Percentiles rank a stretch among this genome's conserved stretches.
Conservation (phyloP, 2,797 vertebrate species). For the Paguma larvata region DNA sequence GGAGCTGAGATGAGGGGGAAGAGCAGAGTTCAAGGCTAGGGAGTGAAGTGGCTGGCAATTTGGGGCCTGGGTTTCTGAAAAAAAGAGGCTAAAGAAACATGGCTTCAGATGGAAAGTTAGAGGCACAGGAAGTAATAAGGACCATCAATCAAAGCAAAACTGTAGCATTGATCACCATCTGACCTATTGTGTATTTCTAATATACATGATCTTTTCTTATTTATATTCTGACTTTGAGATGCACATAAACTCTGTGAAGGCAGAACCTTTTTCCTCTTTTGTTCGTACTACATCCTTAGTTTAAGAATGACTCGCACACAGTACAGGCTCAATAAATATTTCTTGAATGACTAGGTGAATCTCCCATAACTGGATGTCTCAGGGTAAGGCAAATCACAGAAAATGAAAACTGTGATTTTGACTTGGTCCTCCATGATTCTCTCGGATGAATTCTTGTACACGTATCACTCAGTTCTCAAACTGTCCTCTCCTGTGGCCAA, state of each 20-base stretch:
- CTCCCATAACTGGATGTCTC: not conserved
- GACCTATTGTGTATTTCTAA: not conserved
- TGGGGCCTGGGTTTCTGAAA: not conserved
- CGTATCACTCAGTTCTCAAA: not conserved
- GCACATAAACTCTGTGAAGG: not conserved
- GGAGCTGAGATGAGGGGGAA: not conserved
- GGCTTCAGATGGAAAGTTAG: not conserved
- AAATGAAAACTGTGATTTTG: not conserved
- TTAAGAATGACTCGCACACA: not conserved
- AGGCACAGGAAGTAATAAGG: not conserved
- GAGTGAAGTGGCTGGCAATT: not conserved
- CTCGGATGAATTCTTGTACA: not conserved
- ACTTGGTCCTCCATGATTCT: not conserved
- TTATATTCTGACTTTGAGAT: not conserved
- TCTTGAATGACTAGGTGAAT: not conserved
- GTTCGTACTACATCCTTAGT: not conserved
- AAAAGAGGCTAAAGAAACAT: not conserved
- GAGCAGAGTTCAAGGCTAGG: not conserved
- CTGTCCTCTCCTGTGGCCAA: not conserved
- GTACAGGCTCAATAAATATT: not conserved
- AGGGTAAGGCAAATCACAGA: not conserved
- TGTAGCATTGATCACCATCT: not conserved
- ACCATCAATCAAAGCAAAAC: slow-evolving; percentile 20
- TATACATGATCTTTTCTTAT: not conserved
- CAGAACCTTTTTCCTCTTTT: not conserved